Base-by-base conservation (phyloP, 2,113 vertebrate species). In the Cavia aperea region DNA sequence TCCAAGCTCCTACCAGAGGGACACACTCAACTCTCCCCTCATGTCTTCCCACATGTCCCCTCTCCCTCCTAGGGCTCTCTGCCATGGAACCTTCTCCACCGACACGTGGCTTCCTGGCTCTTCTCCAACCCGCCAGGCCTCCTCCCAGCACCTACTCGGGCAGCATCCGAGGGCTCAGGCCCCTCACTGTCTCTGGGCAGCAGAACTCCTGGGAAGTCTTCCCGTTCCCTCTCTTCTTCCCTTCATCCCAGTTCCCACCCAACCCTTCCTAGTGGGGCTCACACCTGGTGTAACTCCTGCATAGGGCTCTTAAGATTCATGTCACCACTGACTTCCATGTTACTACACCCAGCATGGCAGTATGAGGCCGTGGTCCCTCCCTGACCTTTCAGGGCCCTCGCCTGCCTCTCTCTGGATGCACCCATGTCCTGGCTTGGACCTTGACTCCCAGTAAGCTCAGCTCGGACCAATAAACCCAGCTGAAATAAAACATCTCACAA, bases 1-100 rank as follows among this genome's bases (percentile, higher is more conserved):
- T 62, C 56, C 26, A 2, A 21, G 18, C 83, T 68, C 13, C 21
- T 39, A 26, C 23, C 62, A 63, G 23, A 26, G 18, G 56, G 49
- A 24, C 9, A 19, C 13, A 11, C 23, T 29, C 11, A 18, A 16
- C 13, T 23, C n/a, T 39, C 62, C 36, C 49, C 36, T 33, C 19
- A 2, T 4, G 3, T 21, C 10, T 39, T 63, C 15, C 7, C 29
- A n/a, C 5, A 12, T n/a, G 33, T 6, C 26, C 29, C 43, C 5
- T 24, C 54, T 16, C 49, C 56, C 89, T 63, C 70, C 54, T 18
- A 68, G 62, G 15, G 70, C 62, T 68, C 46, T n/a, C 12, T 18
- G 36, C 9, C 1, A 12, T 15, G 26, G 15, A 63, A 60, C 46
- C 29, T 63, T 51, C 62, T 63, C 24, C 49, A 39, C 7, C 12